phyloP scores from a whole-genome alignment of 2,888 invertebrate species.

The Cylloceria caligata region DNA sequence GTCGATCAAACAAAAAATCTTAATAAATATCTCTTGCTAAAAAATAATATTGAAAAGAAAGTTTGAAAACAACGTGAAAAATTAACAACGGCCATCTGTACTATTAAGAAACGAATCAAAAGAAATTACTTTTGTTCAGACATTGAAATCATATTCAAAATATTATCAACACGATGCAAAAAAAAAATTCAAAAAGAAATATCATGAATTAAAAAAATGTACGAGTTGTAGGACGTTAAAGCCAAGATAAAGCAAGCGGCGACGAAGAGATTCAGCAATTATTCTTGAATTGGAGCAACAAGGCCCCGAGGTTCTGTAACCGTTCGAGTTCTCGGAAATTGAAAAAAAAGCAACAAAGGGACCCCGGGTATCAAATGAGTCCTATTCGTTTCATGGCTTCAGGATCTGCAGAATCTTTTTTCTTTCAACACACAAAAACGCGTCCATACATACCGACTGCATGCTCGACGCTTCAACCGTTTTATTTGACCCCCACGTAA shows the following conservation, averaged over 20 bases:
- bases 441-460: constrained; percentile 25
- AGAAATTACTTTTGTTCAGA: neutral
- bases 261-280: constrained; percentile 37
- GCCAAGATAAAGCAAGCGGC: neutral
- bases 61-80: neutral
- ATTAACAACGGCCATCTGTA: neutral
- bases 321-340: constrained; percentile 47
- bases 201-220: neutral
- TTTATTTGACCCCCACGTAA: constrained; percentile 68
- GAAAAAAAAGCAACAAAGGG: constrained; percentile 55
- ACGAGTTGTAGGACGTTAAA: neutral
- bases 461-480: constrained; percentile 55
- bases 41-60: neutral
- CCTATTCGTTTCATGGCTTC: constrained; percentile 33
- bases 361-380: constrained; percentile 34
- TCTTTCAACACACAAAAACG: constrained; percentile 35
- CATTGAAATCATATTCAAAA: neutral
- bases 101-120: neutral
- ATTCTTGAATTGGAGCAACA: constrained; percentile 52
- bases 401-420: constrained; percentile 30
- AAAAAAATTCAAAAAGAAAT: neutral
- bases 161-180: neutral
- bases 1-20: neutral
- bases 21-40: neutral
- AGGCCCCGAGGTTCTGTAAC: constrained; percentile 25